These are phyloP conservation scores for Natator depressus DNA, from an alignment of 2,113 vertebrate species.

Conservation along the genomic window DNA sequence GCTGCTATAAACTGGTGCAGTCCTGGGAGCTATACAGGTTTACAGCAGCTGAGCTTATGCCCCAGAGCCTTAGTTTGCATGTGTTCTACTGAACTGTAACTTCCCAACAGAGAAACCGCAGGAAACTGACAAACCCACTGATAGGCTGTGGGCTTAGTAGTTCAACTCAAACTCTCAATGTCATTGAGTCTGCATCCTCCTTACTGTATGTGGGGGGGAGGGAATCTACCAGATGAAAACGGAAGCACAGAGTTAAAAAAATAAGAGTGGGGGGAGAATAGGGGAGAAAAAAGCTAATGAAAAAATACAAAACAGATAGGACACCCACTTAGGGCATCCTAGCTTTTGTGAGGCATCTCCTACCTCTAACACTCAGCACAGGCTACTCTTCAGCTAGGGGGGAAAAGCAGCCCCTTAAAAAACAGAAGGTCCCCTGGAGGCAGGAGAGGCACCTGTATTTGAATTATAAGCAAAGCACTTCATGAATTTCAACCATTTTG, in stretches of 20 bases:
- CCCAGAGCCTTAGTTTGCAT: not conserved
- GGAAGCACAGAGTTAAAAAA: not conserved
- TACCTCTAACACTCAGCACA: not conserved
- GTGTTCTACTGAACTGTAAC: not conserved
- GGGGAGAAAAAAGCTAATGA: not conserved
- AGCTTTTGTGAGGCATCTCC: not conserved
- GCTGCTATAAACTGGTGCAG: not conserved
- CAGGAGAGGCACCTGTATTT: not conserved
- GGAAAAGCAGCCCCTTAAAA: not conserved
- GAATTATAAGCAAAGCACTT: not conserved
- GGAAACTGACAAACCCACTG: not conserved
- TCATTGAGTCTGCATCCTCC: not conserved
- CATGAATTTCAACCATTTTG: not conserved
- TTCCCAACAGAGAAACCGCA: not conserved
- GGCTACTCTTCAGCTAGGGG: not conserved
- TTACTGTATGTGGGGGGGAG: not conserved
- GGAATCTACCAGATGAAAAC: not conserved
- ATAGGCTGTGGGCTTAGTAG: not conserved
- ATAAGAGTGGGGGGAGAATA: not conserved
- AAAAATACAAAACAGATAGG: not conserved
- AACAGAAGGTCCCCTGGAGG: not conserved
- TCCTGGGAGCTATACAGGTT: not conserved
- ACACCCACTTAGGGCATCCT: not conserved
- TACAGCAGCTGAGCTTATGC: not conserved
- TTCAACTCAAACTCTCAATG: not conserved